These are phyloP conservation scores for Coluber constrictor DNA, from an alignment of 2,797 vertebrate species.

Conservation along the genomic window DNA sequence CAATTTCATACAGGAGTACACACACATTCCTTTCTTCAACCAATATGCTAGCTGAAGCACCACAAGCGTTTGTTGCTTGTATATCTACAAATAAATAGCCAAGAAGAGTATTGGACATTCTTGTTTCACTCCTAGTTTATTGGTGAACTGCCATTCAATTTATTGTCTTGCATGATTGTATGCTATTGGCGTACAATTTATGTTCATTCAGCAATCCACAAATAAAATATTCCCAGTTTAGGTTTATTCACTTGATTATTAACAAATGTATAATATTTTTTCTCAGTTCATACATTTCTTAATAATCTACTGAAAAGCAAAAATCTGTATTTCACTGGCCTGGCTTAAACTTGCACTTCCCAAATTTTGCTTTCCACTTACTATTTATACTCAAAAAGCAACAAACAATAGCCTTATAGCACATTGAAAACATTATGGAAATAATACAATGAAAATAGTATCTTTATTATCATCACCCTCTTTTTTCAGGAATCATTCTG, in stretches of 20 bases:
- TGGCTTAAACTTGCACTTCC: neutral
- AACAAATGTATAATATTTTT: neutral
- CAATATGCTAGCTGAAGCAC: neutral
- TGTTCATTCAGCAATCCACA: neutral
- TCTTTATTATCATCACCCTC: neutral
- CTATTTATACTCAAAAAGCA: neutral
- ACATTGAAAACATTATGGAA: neutral
- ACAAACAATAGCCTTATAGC: neutral
- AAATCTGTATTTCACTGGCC: neutral
- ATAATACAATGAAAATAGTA: neutral
- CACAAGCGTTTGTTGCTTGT: neutral
- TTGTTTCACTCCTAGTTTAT: neutral
- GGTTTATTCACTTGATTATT: neutral
- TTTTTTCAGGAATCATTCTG: neutral
- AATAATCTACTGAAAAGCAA: neutral
- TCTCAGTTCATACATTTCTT: neutral
- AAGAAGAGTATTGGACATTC: neutral
- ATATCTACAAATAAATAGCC: neutral
- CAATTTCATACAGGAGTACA: neutral
- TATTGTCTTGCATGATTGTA: neutral
- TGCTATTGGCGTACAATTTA: neutral
- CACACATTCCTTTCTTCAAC: neutral
- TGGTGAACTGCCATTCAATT: neutral
- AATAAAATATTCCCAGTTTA: neutral
- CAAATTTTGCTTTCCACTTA: neutral